phyloP scores from a whole-genome alignment of 1,140 invertebrate genomes.

The Drosophila melanogaster region Release_6_plus_ISO1_MT NC_004354.4:15089001-15089500 shows the following conservation, averaged over 20 bases:
- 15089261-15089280: too few relatives aligned
- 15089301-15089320: too few relatives aligned
- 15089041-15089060: conserved; percentile 4
- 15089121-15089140: too few relatives aligned
- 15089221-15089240: too few relatives aligned
- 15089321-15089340: too few relatives aligned
- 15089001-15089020: conserved; percentile 23
- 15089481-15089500: conserved; percentile 60
- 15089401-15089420: conserved; percentile 7
- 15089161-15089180: neutral
- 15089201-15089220: too few relatives aligned
- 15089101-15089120: conserved; percentile 11
- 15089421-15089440: conserved; percentile 8
- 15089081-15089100: conserved; percentile 19
- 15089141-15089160: neutral
- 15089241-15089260: too few relatives aligned
- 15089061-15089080: conserved; percentile 12
- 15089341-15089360: too few relatives aligned
- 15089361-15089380: neutral
- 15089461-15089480: conserved; percentile 76
- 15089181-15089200: neutral
- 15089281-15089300: too few relatives aligned
- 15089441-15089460: conserved; percentile 75
- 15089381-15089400: neutral
- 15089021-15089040: conserved; percentile 42